phyloP scores from a whole-genome alignment of 2,113 vertebrate genomes.

The Meleagris gallopavo region DNA sequence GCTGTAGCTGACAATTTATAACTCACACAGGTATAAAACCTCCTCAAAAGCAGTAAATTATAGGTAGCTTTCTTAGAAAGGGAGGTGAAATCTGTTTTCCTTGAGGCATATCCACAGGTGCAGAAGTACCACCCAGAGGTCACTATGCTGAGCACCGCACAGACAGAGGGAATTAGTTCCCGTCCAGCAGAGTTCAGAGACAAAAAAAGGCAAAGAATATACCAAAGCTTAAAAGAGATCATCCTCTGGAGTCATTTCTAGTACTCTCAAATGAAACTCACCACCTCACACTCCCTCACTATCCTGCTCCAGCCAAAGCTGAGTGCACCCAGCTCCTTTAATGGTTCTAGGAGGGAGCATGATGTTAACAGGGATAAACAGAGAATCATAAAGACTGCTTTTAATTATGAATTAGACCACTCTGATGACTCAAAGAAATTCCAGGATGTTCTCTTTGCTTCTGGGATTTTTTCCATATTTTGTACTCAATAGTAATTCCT shows the following conservation, averaged over 20 bases:
- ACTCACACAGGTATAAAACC: not conserved
- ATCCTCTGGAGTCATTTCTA: not conserved
- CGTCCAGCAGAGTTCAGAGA: not conserved
- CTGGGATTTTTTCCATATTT: not conserved
- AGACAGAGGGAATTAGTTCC: not conserved
- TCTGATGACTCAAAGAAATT: not conserved
- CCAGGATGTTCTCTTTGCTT: not conserved
- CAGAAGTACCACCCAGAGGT: constrained; percentile 56
- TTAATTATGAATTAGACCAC: not conserved
- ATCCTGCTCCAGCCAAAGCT: not conserved
- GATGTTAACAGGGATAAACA: not conserved
- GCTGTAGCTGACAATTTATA: not conserved
- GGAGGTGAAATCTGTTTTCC: not conserved
- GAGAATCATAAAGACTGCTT: not conserved
- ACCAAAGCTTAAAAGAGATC: not conserved
- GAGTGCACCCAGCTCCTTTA: not conserved
- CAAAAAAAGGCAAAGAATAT: not conserved
- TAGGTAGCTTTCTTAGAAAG: constrained; percentile 12
- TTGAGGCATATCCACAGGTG: not conserved
- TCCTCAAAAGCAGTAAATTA: not conserved
- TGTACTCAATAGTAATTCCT: not conserved
- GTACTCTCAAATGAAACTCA: not conserved
- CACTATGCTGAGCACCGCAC: not conserved
- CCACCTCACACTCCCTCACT: not conserved
- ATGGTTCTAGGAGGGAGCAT: not conserved